phyloP scores from a whole-genome alignment of 2,888 invertebrate genomes.

The Drosophila lacicola region DNA sequence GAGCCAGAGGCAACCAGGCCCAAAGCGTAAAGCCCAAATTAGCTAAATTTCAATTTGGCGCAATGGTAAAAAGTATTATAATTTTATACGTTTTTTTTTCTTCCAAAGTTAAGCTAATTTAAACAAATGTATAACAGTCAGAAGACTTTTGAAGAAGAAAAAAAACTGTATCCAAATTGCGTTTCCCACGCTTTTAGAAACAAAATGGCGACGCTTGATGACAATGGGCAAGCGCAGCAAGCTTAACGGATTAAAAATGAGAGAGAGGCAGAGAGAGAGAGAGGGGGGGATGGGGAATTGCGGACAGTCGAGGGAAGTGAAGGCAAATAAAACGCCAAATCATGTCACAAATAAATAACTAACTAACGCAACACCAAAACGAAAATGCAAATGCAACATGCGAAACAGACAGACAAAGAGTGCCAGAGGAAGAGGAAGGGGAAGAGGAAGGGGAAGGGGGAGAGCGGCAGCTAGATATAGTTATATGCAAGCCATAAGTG shows the following conservation, averaged over 20 bases:
- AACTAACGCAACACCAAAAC: constrained; percentile 48
- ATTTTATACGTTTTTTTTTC: background rate
- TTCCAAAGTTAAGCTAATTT: constrained; percentile 34
- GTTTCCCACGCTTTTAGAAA: constrained; percentile 67
- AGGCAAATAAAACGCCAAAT: constrained; percentile 37
- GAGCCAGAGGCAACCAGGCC: constrained; percentile 3
- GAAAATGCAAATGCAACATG: constrained; percentile 47
- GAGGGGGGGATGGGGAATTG: no score
- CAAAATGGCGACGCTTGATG: constrained; percentile 37
- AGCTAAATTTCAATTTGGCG: constrained; percentile 44
- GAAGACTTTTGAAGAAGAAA: constrained; percentile 4
- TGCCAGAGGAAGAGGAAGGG: background rate
- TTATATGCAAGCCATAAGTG: constrained; percentile 20
- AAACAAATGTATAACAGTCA: constrained; percentile 40
- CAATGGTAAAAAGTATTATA: constrained; percentile 29
- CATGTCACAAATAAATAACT: constrained; percentile 50
- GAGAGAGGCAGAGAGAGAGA: background rate
- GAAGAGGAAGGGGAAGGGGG: background rate
- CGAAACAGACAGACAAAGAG: constrained; percentile 8
- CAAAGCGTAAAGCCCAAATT: constrained; percentile 45
- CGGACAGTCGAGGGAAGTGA: constrained; percentile 5
- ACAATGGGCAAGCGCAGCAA: constrained; percentile 39
- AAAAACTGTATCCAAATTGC: constrained; percentile 9
- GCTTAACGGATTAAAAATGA: constrained; percentile 21
- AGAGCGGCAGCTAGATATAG: constrained; percentile 1